Evolutionary conservation across 2,888 invertebrate genomes (phyloP).

Genomic region (Drosophila robusta): DNA sequence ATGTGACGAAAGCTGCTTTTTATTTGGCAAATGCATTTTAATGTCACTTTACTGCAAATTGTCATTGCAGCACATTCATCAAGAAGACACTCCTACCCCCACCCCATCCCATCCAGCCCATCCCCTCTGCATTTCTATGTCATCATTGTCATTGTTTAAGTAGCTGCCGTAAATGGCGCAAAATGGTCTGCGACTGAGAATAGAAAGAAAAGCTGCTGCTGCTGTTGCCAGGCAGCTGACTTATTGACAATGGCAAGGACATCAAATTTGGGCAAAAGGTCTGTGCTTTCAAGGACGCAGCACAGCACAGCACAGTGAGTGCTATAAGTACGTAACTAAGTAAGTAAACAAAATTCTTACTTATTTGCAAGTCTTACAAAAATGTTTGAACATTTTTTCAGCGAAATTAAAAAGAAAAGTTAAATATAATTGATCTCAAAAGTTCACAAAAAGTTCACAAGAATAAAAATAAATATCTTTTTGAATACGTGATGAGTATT

Average conservation of each 20-base stretch:
- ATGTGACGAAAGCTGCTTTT: slow-evolving; percentile 33
- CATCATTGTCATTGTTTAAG: slow-evolving; percentile 58
- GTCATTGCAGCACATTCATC: slow-evolving; percentile 57
- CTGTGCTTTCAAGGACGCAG: slow-evolving; percentile 15
- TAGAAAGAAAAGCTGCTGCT: slow-evolving; percentile 5
- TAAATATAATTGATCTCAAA: background rate
- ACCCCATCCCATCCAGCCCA: background rate
- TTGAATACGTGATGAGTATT: background rate
- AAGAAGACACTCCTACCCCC: slow-evolving; percentile 9
- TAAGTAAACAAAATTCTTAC: no score
- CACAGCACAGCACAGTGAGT: background rate
- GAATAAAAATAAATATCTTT: no score
- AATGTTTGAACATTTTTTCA: background rate
- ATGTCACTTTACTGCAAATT: slow-evolving; percentile 66
- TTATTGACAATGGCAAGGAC: slow-evolving; percentile 43
- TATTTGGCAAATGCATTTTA: slow-evolving; percentile 73
- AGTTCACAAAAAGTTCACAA: no score
- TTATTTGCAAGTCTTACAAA: background rate
- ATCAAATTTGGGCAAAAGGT: slow-evolving; percentile 19
- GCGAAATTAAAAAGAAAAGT: background rate
- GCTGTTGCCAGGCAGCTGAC: slow-evolving; percentile 9
- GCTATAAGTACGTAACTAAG: background rate
- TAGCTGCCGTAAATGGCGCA: slow-evolving; percentile 40
- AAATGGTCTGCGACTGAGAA: slow-evolving; percentile 20
- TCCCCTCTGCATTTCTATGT: slow-evolving; percentile 30